A percentile compares a stretch with the other conserved stretches of the same genome.
These are phyloP conservation scores for Euleptes europaea DNA, from an alignment of 2,113 vertebrate species.

Conservation along the genomic window DNA sequence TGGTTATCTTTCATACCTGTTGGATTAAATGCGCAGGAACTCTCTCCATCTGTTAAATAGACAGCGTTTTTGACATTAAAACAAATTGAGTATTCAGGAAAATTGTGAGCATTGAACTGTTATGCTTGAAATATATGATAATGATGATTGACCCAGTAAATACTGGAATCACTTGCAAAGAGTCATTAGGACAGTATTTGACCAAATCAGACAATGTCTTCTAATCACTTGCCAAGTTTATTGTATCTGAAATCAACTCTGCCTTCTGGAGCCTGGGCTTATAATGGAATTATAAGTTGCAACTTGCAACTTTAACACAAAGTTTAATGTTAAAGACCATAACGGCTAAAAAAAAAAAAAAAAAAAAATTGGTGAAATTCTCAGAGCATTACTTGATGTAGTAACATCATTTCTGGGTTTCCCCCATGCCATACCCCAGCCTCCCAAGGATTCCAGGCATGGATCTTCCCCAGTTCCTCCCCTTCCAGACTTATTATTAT, in stretches of 20 bases:
- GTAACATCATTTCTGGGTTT: too few species aligned
- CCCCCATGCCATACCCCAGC: too few species aligned
- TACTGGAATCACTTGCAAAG: neutral
- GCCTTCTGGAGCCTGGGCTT: conserved; percentile 35
- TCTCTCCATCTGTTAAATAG: neutral
- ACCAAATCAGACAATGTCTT: conserved; percentile 16
- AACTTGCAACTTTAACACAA: neutral
- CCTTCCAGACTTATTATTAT: too few species aligned
- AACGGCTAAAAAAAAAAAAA: too few species aligned
- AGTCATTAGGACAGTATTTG: neutral
- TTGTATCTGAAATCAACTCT: conserved; percentile 38
- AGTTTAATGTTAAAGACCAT: too few species aligned
- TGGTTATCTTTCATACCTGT: neutral
- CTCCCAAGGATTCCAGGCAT: too few species aligned
- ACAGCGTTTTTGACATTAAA: neutral
- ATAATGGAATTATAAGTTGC: conserved; percentile 1
- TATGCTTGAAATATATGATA: neutral
- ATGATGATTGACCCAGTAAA: neutral
- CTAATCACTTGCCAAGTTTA: conserved; percentile 14
- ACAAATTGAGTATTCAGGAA: neutral
- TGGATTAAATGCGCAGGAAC: neutral
- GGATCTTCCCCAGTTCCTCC: too few species aligned
- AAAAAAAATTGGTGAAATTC: too few species aligned
- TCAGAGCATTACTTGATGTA: too few species aligned
- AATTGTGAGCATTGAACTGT: neutral